Evolutionary conservation across 2,888 invertebrate genomes (phyloP).

Genomic region (Hesperia comma): DNA sequence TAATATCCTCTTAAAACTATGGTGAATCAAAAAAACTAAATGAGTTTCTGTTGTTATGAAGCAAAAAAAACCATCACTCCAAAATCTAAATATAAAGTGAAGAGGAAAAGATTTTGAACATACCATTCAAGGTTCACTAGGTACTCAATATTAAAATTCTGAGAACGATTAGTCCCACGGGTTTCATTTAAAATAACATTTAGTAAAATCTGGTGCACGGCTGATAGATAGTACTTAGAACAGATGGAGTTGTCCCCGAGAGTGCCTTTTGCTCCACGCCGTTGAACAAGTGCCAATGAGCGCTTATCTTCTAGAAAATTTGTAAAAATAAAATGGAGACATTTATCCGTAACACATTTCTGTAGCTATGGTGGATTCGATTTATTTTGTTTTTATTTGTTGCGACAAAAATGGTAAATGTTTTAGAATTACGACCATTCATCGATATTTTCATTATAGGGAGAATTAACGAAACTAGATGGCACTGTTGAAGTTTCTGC

Average conservation of each 20-base stretch:
- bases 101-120: not conserved
- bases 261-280: slow-evolving; percentile 71
- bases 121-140: slow-evolving; percentile 8
- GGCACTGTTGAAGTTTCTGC: too few species aligned
- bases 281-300: slow-evolving; percentile 78
- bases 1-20: too few species aligned
- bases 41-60: too few species aligned
- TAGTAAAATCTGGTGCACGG: slow-evolving; percentile 66
- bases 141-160: slow-evolving; percentile 48
- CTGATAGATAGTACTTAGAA: slow-evolving; percentile 78
- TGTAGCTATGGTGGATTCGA: not conserved
- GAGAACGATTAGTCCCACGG: slow-evolving; percentile 60
- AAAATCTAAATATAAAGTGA: too few species aligned
- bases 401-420: not conserved
- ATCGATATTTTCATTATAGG: too few species aligned
- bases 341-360: slow-evolving; percentile 37
- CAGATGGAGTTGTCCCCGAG: slow-evolving; percentile 76
- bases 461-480: too few species aligned
- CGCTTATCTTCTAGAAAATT: slow-evolving; percentile 57
- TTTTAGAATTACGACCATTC: too few species aligned
- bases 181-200: slow-evolving; percentile 64
- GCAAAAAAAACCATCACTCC: too few species aligned
- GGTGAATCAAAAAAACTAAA: too few species aligned
- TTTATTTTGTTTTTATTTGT: not conserved
- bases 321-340: slow-evolving; percentile 37